Conservation (phyloP, 2,113 vertebrate species). For the Hemiscyllium ocellatum region DNA sequence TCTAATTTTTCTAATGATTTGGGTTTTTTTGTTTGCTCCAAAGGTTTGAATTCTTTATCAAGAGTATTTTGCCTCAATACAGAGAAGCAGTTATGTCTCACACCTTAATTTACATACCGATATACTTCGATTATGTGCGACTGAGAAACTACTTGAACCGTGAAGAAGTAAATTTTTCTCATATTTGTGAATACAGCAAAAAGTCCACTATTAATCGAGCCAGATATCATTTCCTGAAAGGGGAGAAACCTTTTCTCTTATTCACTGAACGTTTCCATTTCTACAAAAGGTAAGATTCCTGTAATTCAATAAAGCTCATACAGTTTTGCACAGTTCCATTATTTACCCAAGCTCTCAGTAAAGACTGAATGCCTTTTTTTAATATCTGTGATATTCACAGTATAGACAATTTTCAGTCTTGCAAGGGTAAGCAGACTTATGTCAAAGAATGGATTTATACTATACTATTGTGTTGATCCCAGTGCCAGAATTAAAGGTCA, state of each 20-base stretch:
- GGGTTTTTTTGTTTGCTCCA: constrained; percentile 7
- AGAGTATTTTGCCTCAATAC: constrained; percentile 87
- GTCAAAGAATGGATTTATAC: not conserved
- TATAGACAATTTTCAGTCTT: not conserved
- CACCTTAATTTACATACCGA: constrained; percentile 82
- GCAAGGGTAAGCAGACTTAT: not conserved
- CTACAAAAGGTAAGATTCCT: constrained; percentile 78
- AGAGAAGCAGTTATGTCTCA: constrained; percentile 90
- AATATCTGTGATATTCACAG: not conserved
- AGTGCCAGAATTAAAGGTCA: not conserved
- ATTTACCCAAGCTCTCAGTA: too few species aligned
- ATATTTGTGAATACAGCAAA: constrained; percentile 81
- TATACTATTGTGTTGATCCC: not conserved
- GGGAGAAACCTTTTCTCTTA: constrained; percentile 80
- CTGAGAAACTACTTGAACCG: constrained; percentile 90
- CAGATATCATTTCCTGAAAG: constrained; percentile 76
- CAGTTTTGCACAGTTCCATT: not conserved
- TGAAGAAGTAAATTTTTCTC: constrained; percentile 73
- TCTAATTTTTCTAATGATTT: not conserved
- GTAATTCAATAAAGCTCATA: not conserved
- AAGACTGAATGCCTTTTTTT: not conserved
- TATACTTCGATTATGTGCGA: constrained; percentile 90
- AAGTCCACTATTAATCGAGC: constrained; percentile 71
- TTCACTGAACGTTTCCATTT: constrained; percentile 95
- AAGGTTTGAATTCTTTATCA: constrained; percentile 84